phyloP scores from a whole-genome alignment of 1,140 invertebrate genomes.

The Schlechtendalia chinensis region DNA sequence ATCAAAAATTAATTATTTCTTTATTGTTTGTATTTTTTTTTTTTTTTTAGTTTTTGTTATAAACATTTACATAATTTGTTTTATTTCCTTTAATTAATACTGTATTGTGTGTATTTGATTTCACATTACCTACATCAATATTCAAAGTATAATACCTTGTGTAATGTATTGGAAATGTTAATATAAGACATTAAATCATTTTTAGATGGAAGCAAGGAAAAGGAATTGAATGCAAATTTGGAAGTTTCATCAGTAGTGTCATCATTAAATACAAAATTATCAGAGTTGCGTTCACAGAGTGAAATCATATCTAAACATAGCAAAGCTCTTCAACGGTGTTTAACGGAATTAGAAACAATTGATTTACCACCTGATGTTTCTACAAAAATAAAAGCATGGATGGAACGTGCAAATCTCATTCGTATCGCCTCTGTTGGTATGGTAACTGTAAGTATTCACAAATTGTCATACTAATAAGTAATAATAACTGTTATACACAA shows the following conservation, averaged over 20 bases:
- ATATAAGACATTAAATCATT: neutral
- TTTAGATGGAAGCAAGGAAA: constrained; percentile 40
- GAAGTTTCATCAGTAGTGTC: constrained; percentile 39
- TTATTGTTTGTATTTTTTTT: too few species aligned
- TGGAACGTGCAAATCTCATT: constrained; percentile 88
- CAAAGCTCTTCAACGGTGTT: constrained; percentile 74
- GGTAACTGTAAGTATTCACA: constrained; percentile 80
- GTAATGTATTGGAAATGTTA: constrained; percentile 17
- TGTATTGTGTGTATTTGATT: too few species aligned
- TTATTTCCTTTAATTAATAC: too few species aligned
- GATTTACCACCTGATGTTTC: constrained; percentile 63
- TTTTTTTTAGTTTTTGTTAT: too few species aligned
- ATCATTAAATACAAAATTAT: constrained; percentile 29
- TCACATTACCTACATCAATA: too few species aligned
- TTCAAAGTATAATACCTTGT: neutral
- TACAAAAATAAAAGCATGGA: constrained; percentile 71
- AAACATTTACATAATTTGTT: too few species aligned
- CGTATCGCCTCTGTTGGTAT: constrained; percentile 92
- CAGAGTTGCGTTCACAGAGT: constrained; percentile 57
- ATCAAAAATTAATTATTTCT: too few species aligned
- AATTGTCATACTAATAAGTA: neutral
- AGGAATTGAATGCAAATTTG: constrained; percentile 36
- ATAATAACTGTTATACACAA: neutral
- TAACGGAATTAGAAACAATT: constrained; percentile 79
- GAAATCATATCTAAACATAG: constrained; percentile 88